Evolutionary conservation across 2,113 vertebrate genomes (phyloP).

Genomic region (Thalassoma bifasciatum): DNA sequence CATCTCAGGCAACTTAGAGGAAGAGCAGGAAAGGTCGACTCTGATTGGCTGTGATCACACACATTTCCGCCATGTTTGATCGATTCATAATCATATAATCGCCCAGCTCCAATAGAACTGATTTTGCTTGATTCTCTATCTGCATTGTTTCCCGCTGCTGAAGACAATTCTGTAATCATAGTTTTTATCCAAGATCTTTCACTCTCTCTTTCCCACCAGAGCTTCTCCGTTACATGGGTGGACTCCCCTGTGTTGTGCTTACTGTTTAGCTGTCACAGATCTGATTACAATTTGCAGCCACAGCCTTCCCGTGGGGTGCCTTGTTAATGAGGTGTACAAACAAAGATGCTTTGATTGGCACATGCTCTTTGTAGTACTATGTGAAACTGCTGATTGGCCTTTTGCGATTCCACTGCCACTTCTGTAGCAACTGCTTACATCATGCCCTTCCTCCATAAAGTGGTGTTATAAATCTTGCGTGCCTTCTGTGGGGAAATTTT

Average conservation of each 20-base stretch:
- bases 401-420: neutral
- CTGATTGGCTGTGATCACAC: too few relatives aligned
- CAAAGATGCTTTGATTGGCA: slow-evolving; percentile 28
- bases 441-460: neutral
- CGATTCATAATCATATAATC: too few relatives aligned
- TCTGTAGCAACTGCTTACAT: neutral
- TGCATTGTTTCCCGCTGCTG: neutral
- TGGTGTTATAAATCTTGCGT: neutral
- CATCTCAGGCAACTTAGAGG: too few relatives aligned
- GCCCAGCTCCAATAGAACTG: neutral
- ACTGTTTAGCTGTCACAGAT: slow-evolving; percentile 9
- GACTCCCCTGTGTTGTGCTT: neutral
- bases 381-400: neutral
- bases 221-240: neutral
- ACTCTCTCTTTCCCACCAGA: neutral
- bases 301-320: slow-evolving; percentile 4
- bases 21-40: too few relatives aligned
- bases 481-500: neutral
- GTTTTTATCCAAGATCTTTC: neutral
- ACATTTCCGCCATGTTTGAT: too few relatives aligned
- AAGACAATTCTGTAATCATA: neutral
- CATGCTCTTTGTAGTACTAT: neutral
- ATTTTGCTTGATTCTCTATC: neutral
- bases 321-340: slow-evolving; percentile 20
- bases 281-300: slow-evolving; percentile 27